Conservation (phyloP, 2,888 invertebrate genomes). For the Cenopis cana region DNA sequence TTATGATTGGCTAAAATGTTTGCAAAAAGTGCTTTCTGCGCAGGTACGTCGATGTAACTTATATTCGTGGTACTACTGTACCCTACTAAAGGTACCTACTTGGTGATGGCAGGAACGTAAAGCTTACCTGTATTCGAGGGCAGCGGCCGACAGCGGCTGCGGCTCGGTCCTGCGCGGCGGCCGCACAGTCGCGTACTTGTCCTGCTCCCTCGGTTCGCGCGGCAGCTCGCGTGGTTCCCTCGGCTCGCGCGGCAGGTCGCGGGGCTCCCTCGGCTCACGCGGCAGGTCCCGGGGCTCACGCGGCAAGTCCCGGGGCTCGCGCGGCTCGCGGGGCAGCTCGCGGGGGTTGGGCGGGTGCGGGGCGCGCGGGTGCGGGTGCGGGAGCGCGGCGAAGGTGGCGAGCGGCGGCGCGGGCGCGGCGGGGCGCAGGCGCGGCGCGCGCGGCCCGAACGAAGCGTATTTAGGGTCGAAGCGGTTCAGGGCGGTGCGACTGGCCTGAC, state of each 20-base stretch:
- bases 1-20: no score
- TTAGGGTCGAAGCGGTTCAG: slow-evolving; percentile 87
- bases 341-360: slow-evolving; percentile 34
- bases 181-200: slow-evolving; percentile 79
- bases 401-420: slow-evolving; percentile 71
- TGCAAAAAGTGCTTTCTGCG: no score
- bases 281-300: slow-evolving; percentile 35
- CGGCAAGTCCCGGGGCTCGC: slow-evolving; percentile 6
- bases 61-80: no score
- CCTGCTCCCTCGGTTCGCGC: slow-evolving; percentile 47
- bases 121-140: slow-evolving; percentile 82
- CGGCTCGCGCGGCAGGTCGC: slow-evolving; percentile 2
- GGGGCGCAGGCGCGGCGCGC: slow-evolving; percentile 77
- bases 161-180: slow-evolving; percentile 71
- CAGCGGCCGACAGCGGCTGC: slow-evolving; percentile 83
- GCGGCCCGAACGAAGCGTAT: slow-evolving; percentile 84
- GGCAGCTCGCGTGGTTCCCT: slow-evolving; percentile 24
- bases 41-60: no score
- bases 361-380: slow-evolving; percentile 46
- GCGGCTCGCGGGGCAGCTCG: slow-evolving; percentile 53
- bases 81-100: no score
- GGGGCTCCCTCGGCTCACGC: slow-evolving; percentile 16
- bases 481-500: slow-evolving; percentile 73
- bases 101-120: no score
- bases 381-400: slow-evolving; percentile 63